phyloP scores from a whole-genome alignment of 2,888 invertebrate species.

The Sphaerophoria taeniata region DNA sequence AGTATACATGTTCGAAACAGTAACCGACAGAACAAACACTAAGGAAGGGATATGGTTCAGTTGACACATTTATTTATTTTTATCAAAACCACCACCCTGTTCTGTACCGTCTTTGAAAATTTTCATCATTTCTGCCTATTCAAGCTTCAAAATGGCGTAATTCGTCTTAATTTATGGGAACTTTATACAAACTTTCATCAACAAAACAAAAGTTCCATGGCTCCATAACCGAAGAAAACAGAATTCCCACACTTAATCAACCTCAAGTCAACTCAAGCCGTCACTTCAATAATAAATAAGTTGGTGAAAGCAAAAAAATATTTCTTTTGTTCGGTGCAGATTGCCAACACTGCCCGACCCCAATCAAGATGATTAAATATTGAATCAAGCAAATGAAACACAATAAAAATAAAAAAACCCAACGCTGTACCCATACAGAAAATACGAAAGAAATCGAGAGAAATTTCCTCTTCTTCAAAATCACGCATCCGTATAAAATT shows the following conservation, averaged over 20 bases:
- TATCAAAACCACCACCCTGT: no score
- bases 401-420: neutral
- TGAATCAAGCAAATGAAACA: slow-evolving; percentile 50
- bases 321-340: slow-evolving; percentile 9
- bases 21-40: no score
- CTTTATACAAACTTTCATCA: neutral
- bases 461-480: slow-evolving; percentile 7
- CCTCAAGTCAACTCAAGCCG: slow-evolving; percentile 16
- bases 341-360: neutral
- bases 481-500: slow-evolving; percentile 35
- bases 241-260: slow-evolving; percentile 57
- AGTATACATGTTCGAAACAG: no score
- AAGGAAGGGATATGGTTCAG: no score
- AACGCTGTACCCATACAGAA: neutral
- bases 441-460: slow-evolving; percentile 6
- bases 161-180: neutral
- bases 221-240: neutral
- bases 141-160: no score
- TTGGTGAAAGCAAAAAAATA: slow-evolving; percentile 26
- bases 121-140: no score
- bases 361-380: slow-evolving; percentile 49
- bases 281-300: neutral
- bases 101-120: no score
- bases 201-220: neutral
- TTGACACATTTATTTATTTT: no score